A percentile compares a stretch with the other conserved stretches of the same genome.
Conservation (phyloP, 2,113 vertebrate genomes). For the Colinus virginianus region DNA sequence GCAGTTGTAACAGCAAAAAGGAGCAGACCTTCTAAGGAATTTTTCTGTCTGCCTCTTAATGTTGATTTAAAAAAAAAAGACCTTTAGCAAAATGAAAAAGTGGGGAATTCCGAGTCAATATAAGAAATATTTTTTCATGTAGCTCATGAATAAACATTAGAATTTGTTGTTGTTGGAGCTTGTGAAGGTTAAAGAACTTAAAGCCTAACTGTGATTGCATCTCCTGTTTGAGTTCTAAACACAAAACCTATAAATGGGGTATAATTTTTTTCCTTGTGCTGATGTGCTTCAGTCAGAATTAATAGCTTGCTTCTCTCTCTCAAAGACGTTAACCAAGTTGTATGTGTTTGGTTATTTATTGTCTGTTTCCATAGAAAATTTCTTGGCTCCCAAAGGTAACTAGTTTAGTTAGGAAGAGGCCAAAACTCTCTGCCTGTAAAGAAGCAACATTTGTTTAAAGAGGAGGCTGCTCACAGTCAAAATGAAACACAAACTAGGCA, state of each 20-base stretch:
- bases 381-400: background rate
- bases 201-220: background rate
- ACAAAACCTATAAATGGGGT: background rate
- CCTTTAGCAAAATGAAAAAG: background rate
- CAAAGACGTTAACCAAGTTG: background rate
- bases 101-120: background rate
- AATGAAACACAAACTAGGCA: background rate
- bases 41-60: background rate
- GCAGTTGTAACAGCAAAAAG: background rate
- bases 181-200: background rate
- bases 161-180: background rate
- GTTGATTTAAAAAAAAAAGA: background rate
- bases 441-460: background rate
- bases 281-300: background rate
- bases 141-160: background rate
- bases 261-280: background rate
- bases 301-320: background rate
- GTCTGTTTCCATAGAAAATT: background rate
- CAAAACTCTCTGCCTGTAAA: background rate
- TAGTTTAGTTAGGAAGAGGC: background rate
- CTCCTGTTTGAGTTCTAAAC: background rate
- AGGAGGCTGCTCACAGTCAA: background rate
- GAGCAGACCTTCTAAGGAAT: background rate
- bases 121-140: fast-evolving
- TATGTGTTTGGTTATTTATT: background rate